A percentile compares a stretch with the other conserved stretches of the same genome.
Evolutionary conservation across 2,797 vertebrate species (phyloP).

Genomic region (Hybognathus amarus): DNA sequence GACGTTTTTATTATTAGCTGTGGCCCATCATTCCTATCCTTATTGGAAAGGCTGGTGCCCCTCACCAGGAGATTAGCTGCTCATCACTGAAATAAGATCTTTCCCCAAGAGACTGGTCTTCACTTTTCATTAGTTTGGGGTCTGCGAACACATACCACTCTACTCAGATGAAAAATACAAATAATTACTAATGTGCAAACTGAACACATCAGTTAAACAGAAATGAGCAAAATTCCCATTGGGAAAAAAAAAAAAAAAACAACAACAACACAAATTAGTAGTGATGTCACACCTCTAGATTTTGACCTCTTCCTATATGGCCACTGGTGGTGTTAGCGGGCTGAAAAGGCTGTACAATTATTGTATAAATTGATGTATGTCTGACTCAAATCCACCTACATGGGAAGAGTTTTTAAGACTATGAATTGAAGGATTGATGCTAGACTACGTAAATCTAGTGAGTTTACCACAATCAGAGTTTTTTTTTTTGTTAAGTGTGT

Average conservation of each 20-base stretch:
- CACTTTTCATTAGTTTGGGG: conserved; percentile 53
- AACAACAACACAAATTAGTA: not conserved
- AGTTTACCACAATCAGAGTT: not conserved
- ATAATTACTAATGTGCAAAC: not conserved
- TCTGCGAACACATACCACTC: conserved; percentile 8
- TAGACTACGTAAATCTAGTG: not conserved
- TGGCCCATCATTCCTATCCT: conserved; percentile 47
- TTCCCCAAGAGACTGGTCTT: conserved; percentile 45
- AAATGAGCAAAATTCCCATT: not conserved
- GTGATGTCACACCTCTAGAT: not conserved
- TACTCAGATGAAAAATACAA: not conserved
- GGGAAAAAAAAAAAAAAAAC: no score
- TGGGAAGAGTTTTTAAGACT: not conserved
- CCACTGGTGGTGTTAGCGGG: not conserved
- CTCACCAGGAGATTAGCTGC: conserved; percentile 55
- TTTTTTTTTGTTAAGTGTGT: not conserved
- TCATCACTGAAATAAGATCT: conserved; percentile 59
- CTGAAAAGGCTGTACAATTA: not conserved
- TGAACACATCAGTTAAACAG: not conserved
- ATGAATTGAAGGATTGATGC: not conserved
- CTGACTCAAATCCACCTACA: not conserved
- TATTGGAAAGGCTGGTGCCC: conserved; percentile 40
- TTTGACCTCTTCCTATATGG: not conserved
- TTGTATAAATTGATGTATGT: not conserved
- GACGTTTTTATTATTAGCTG: conserved; percentile 49